phyloP scores from a whole-genome alignment of 1,140 invertebrate species.

The Zaprionus tsacasi region DNA sequence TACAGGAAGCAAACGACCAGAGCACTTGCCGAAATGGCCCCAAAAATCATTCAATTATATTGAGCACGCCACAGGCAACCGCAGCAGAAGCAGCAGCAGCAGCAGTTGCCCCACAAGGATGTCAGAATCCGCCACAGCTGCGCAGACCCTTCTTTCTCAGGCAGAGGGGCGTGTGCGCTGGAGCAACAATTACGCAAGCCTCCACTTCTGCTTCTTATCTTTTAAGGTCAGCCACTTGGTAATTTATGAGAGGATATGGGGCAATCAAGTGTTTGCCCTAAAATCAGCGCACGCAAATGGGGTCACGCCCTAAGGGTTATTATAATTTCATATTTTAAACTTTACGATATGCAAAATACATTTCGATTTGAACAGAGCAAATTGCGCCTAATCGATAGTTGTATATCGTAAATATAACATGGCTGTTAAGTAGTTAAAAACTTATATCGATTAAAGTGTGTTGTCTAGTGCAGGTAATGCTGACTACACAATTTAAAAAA shows the following conservation, averaged over 20 bases:
- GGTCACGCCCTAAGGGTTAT: conserved; percentile 35
- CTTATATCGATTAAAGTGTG: background rate
- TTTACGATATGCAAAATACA: conserved; percentile 1
- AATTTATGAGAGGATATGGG: conserved; percentile 54
- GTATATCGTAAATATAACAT: background rate
- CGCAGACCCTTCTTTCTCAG: background rate
- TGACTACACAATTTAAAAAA: background rate
- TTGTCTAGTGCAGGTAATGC: background rate
- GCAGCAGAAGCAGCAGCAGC: conserved; percentile 12
- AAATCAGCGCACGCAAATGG: conserved; percentile 48
- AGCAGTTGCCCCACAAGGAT: conserved; percentile 21
- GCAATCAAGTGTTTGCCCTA: conserved; percentile 17
- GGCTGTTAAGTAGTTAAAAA: background rate
- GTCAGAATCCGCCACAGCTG: conserved; percentile 33
- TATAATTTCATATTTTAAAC: background rate
- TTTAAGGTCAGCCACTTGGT: conserved; percentile 46
- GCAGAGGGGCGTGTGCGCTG: conserved; percentile 30
- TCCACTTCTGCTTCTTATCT: conserved; percentile 21
- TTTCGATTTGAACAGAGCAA: conserved; percentile 28
- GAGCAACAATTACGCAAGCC: conserved; percentile 47
- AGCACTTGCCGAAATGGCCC: conserved; percentile 71
- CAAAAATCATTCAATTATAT: conserved; percentile 78
- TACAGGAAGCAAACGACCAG: conserved; percentile 67
- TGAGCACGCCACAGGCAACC: conserved; percentile 35
- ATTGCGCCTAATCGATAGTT: background rate